Conservation (phyloP, 2,113 vertebrate species). For the Amia ocellicauda region DNA sequence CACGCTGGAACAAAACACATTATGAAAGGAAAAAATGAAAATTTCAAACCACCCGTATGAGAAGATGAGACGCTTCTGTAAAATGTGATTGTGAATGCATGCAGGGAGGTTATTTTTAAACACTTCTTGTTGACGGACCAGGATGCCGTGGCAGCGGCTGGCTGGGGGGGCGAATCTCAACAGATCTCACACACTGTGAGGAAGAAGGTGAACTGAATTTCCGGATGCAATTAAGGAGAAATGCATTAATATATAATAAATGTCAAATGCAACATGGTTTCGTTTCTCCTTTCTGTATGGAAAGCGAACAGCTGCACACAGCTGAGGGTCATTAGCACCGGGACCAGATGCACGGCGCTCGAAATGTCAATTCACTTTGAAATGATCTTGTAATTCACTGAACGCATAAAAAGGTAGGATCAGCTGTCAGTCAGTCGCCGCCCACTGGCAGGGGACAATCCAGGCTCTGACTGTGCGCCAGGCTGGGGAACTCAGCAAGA, state of each 20-base stretch:
- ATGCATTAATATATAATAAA: constrained; percentile 40
- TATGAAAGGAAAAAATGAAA: too few relatives aligned
- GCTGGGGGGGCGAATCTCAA: too few relatives aligned
- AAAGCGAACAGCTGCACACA: constrained; percentile 13
- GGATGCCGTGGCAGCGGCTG: too few relatives aligned
- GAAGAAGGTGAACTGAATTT: too few relatives aligned
- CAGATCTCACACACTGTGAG: too few relatives aligned
- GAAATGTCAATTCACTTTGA: constrained; percentile 5
- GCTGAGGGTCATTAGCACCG: constrained; percentile 4
- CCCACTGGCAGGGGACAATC: constrained; percentile 12
- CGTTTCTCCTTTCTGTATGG: constrained; percentile 19
- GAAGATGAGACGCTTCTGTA: too few relatives aligned
- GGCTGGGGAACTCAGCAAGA: neutral
- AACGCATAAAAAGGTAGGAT: neutral
- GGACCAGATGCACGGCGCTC: neutral
- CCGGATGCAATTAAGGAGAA: constrained; percentile 24
- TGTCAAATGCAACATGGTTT: constrained; percentile 26
- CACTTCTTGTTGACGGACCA: too few relatives aligned
- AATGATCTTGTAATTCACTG: constrained; percentile 11
- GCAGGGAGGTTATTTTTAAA: too few relatives aligned
- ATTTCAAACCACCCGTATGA: too few relatives aligned
- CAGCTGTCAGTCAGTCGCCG: constrained; percentile 8
- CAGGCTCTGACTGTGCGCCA: neutral
- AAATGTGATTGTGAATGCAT: too few relatives aligned
- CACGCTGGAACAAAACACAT: too few relatives aligned